Percentiles rank a stretch among this genome's conserved stretches.
Evolutionary conservation across 2,113 vertebrate genomes (phyloP).

Genomic region (Danio rerio): GRCz12tu NC_133192.1:20965501-20966000

Average conservation of each 20-base stretch:
- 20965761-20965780: not conserved
- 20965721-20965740: too few species aligned
- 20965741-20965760: not conserved
- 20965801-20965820: not conserved
- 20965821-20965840: not conserved
- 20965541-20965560: too few species aligned
- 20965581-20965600: too few species aligned
- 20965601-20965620: too few species aligned
- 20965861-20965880: conserved; percentile 29
- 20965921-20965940: conserved; percentile 26
- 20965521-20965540: too few species aligned
- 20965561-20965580: too few species aligned
- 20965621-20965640: too few species aligned
- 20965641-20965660: too few species aligned
- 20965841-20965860: conserved; percentile 19
- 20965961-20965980: conserved; percentile 27
- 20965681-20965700: too few species aligned
- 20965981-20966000: conserved; percentile 45
- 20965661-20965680: too few species aligned
- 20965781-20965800: not conserved
- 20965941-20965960: conserved; percentile 42
- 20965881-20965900: conserved; percentile 42
- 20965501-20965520: too few species aligned
- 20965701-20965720: too few species aligned
- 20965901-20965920: conserved; percentile 20